A percentile compares a stretch with the other conserved stretches of the same genome.
Evolutionary conservation across 2,797 vertebrate species (phyloP).

Genomic region (Pipistrellus pipistrellus): DNA sequence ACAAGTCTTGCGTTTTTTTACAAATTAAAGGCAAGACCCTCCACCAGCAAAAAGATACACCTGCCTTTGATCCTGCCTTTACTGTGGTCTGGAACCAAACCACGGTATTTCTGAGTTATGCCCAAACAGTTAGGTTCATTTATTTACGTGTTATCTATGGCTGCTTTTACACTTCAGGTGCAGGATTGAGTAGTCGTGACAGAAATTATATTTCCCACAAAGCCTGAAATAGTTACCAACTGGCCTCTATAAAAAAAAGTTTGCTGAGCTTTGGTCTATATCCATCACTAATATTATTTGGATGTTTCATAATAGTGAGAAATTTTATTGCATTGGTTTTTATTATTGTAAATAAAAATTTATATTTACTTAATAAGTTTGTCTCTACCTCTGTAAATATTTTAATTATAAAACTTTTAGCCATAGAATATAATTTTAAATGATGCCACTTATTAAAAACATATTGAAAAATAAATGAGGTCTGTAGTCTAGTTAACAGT

Average conservation of each 20-base stretch:
- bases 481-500: background rate
- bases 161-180: background rate
- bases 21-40: background rate
- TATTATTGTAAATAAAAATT: slow-evolving; percentile 15
- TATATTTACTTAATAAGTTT: slow-evolving; percentile 41
- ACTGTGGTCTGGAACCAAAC: background rate
- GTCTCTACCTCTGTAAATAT: background rate
- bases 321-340: slow-evolving; percentile 29
- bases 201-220: background rate
- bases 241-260: background rate
- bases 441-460: background rate
- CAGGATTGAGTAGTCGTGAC: slow-evolving; percentile 8
- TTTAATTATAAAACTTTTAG: background rate
- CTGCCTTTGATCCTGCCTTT: background rate
- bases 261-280: background rate
- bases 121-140: background rate
- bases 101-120: background rate
- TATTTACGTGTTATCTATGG: background rate
- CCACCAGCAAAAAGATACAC: background rate
- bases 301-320: slow-evolving; percentile 7
- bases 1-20: background rate
- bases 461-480: slow-evolving; percentile 1
- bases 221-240: background rate
- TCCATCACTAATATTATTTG: slow-evolving; percentile 33
- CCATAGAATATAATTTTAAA: slow-evolving; percentile 34